phyloP scores from a whole-genome alignment of 2,797 vertebrate species.

The Gymnodraco acuticeps region DNA sequence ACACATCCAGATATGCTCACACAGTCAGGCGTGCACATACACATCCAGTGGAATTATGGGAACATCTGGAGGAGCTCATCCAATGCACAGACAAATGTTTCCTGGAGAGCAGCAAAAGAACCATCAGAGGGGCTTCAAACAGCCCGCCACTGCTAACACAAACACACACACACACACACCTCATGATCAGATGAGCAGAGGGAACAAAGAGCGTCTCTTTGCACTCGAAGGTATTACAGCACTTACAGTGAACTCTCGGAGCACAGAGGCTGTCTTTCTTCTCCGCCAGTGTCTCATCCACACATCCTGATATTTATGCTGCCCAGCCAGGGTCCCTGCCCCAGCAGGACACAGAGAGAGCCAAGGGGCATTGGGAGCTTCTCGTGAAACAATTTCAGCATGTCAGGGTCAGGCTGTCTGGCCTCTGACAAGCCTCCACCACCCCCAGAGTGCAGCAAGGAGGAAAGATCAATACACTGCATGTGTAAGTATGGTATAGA shows the following conservation, averaged over 20 bases:
- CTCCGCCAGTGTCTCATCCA: conserved; percentile 48
- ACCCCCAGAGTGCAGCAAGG: conserved; percentile 19
- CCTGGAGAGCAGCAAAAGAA: conserved; percentile 79
- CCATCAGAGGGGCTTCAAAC: conserved; percentile 77
- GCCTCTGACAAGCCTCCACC: conserved; percentile 47
- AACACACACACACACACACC: conserved; percentile 49
- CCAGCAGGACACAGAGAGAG: conserved; percentile 60
- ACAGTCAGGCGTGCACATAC: conserved; percentile 33
- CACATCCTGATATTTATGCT: conserved; percentile 48
- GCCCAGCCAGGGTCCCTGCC: conserved; percentile 38
- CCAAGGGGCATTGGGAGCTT: conserved; percentile 48
- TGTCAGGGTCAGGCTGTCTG: conserved; percentile 69
- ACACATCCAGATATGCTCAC: conserved; percentile 31
- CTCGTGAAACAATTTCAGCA: conserved; percentile 64
- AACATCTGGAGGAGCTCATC: conserved; percentile 84
- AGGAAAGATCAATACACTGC: not conserved
- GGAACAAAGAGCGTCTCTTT: conserved; percentile 77
- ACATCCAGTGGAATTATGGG: conserved; percentile 62
- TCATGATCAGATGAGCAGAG: conserved; percentile 65
- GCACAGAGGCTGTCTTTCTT: conserved; percentile 72
- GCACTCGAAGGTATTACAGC: conserved; percentile 55
- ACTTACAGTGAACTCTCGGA: conserved; percentile 76
- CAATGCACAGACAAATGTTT: conserved; percentile 79
- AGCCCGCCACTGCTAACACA: conserved; percentile 64
- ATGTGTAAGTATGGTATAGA: conserved; percentile 4